These are phyloP conservation scores for Nycticryphes semicollaris DNA, from an alignment of 2,113 vertebrate species.

Conservation along the genomic window DNA sequence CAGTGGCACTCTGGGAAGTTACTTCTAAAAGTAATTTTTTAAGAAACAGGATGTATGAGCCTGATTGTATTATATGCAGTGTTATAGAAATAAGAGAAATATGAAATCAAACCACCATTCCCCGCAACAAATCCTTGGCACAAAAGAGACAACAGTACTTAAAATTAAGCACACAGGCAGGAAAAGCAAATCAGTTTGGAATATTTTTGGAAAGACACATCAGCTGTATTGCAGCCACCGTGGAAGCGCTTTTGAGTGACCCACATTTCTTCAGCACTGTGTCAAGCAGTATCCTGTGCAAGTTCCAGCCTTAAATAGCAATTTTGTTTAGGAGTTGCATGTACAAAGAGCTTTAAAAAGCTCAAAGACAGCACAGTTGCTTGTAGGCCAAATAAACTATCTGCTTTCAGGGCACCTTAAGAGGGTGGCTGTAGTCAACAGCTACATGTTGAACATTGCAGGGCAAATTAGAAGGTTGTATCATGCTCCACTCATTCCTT, in stretches of 20 bases:
- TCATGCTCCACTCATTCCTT: neutral
- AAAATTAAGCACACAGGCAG: neutral
- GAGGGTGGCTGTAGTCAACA: neutral
- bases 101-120: neutral
- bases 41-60: neutral
- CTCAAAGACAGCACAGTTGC: neutral
- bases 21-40: neutral
- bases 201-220: accelerated
- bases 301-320: neutral
- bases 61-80: neutral
- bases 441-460: neutral
- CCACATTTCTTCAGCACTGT: neutral
- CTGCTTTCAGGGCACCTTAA: neutral
- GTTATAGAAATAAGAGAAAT: neutral
- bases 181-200: neutral
- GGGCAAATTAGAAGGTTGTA: neutral
- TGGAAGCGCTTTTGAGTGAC: neutral
- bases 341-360: neutral
- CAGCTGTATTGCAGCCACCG: neutral
- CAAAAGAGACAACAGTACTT: neutral
- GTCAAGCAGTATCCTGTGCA: neutral
- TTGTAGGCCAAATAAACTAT: neutral
- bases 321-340: neutral
- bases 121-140: neutral
- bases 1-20: neutral